A percentile compares a stretch with the other conserved stretches of the same genome.
Conservation (phyloP, 2,888 invertebrate genomes). For the Steromphala cineraria region DNA sequence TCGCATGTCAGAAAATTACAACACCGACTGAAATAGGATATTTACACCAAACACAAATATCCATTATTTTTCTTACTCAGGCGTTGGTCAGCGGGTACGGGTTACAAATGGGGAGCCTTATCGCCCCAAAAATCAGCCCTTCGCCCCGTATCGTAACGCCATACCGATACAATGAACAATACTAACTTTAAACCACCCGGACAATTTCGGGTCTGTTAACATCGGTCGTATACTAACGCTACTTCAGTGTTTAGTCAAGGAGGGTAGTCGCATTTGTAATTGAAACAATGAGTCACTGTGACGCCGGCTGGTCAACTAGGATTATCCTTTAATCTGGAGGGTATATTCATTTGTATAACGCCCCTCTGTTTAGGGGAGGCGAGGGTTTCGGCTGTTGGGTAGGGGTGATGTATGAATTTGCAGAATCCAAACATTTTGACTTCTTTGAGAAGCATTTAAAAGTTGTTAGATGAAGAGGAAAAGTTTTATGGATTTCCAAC, state of each 20-base stretch:
- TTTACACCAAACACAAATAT: neutral
- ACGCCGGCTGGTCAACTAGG: neutral
- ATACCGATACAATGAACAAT: neutral
- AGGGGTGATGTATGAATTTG: no score
- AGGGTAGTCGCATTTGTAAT: neutral
- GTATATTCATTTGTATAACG: neutral
- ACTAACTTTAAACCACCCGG: neutral
- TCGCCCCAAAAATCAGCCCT: neutral
- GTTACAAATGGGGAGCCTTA: neutral
- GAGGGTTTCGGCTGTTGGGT: no score
- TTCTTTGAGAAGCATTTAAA: no score
- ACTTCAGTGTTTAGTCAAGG: neutral
- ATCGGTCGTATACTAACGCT: neutral
- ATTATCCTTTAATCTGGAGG: neutral
- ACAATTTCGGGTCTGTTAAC: neutral
- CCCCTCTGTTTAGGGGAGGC: neutral
- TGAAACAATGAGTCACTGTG: neutral
- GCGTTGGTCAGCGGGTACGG: neutral
- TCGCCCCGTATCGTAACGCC: neutral
- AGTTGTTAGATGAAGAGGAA: no score
- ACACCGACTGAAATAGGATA: neutral
- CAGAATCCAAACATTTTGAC: no score
- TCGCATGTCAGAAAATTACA: no score
- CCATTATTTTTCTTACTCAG: neutral
- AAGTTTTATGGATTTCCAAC: no score